Base-by-base conservation (phyloP, 2,797 vertebrate genomes). In the Distichodus sexfasciatus region DNA sequence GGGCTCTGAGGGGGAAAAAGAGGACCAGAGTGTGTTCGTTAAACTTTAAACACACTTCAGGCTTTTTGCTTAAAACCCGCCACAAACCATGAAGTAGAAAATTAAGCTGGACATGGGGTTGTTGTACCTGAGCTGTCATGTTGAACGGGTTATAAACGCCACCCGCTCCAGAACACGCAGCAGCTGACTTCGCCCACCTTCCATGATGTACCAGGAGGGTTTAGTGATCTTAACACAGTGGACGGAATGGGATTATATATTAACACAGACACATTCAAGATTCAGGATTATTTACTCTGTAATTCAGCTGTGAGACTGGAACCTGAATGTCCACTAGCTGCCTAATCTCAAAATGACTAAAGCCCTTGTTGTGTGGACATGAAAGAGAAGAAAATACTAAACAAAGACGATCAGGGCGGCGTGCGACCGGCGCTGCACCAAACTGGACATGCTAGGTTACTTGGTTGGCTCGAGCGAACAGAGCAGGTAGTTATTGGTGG, bases 91-190 rank as follows among this genome's bases (percentile, higher is more conserved):
- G 2, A 40, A 40, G 38, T n/a, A 4, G 10, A 24, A 11, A 5
- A n/a, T 8, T 17, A 31, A 8, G 23, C 50, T 14, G 19, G 12
- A 10, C 6, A 19, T 23, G 11, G 2, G 38, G 6, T 28, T 29
- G 5, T 28, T 74, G 85, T 46, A 93, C 92, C 86, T 8, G 43
- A 15, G 72, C 69, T 9, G 72, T 75, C 85, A 91, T 87, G 75
- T 83, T 88, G 71, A 87, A 92, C 28, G 92, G 92, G 74, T 93
- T 90, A 71, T 80, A 92, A 0, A 62, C 75, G n/a, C n/a, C 35
- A 29, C 81, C 85, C 31, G 69, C 43, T 4, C 2, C 3, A n/a
- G 8, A 44, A 69, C 90, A 92, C 3, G 9, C 21, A 7, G 8
- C 54, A 33, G 12, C 0, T 9, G 23, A 4, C n/a, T n/a, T 12